Conservation (phyloP, 2,888 invertebrate genomes). For the Cheilosia vernalis region DNA sequence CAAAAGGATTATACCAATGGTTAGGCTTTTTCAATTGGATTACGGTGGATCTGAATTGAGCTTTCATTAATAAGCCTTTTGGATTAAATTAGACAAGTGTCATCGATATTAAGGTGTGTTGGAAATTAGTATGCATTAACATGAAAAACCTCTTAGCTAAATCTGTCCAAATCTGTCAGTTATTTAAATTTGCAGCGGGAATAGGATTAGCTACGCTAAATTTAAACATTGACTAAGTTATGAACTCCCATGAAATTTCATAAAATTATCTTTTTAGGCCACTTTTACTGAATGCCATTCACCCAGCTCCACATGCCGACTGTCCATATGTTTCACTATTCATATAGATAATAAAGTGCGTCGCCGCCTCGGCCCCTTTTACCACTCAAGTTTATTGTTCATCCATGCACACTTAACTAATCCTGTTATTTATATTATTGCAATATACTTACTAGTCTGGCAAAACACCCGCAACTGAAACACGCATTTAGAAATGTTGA, state of each 20-base stretch:
- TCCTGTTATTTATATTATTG: slow-evolving; percentile 53
- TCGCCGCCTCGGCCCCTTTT: neutral
- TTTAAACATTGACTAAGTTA: neutral
- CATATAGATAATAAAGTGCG: neutral
- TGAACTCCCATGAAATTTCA: no score
- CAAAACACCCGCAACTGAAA: slow-evolving; percentile 52
- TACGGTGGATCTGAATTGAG: slow-evolving; percentile 55
- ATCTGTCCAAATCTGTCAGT: neutral
- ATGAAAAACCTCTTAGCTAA: slow-evolving; percentile 48
- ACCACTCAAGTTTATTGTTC: slow-evolving; percentile 16
- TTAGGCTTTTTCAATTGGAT: slow-evolving; percentile 61
- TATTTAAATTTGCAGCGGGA: no score
- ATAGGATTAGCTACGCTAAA: neutral
- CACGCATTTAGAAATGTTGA: slow-evolving; percentile 47
- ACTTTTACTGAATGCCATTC: no score
- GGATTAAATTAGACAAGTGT: no score
- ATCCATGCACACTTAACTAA: slow-evolving; percentile 50
- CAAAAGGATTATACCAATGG: slow-evolving; percentile 60
- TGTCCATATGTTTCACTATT: no score
- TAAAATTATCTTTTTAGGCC: no score
- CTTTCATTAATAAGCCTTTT: slow-evolving; percentile 20
- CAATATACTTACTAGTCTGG: slow-evolving; percentile 28
- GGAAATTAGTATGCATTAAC: slow-evolving; percentile 41
- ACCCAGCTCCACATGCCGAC: no score
- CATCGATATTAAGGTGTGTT: slow-evolving; percentile 31